Evolutionary conservation across 2,888 invertebrate species (phyloP), one percentile per base, ranked within the genome.

Genomic region (Brachyopa scutellaris): DNA sequence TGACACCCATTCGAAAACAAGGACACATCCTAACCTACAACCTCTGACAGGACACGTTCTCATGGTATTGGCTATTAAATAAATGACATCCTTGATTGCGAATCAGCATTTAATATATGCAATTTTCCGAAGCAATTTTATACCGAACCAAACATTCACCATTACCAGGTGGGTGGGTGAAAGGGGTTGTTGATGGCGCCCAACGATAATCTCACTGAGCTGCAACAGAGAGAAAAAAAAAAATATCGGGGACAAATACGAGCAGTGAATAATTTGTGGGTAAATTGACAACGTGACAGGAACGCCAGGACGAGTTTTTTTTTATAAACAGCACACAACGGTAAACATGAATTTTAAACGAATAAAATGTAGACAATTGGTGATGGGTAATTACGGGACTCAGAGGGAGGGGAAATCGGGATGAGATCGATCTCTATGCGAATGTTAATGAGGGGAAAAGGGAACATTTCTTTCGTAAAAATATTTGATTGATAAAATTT

Each of bases 61-160:
- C 76, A 36, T 61, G 59, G 62, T 72, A 82, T 82, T 82, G 82
- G 76, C 76, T 70, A 82, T 82, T 82, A 82, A 82, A 82, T 77
- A 82, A 82, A 82, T 82, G 76, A 67, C 82, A 82, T 82, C 70
- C 82, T 70, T 77, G 82, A 82, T 82, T 82, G 70, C 82, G 45
- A 82, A 82, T 70, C 82, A 82, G 72, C 76, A 77, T 82, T 70
- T 82, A 77, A 77, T 82, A 72, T 70, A 70, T 82, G 76, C 82
- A 82, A 77, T 82, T 77, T 82, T 66, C 59, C 42, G 64, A 77
- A 74, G 70, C 66, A 77, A 77, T 72, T 70, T 72, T 53, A 36
- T 59, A 36, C 6, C 11, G 29, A 2, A 9, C 33, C 26, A 17
- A 29, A 36, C 33, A 33, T 49, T 42, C 57, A 64, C 57, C 23